A percentile compares a stretch with the other conserved stretches of the same genome.
Conservation (phyloP, 2,797 vertebrate genomes). For the Artibeus lituratus region DNA sequence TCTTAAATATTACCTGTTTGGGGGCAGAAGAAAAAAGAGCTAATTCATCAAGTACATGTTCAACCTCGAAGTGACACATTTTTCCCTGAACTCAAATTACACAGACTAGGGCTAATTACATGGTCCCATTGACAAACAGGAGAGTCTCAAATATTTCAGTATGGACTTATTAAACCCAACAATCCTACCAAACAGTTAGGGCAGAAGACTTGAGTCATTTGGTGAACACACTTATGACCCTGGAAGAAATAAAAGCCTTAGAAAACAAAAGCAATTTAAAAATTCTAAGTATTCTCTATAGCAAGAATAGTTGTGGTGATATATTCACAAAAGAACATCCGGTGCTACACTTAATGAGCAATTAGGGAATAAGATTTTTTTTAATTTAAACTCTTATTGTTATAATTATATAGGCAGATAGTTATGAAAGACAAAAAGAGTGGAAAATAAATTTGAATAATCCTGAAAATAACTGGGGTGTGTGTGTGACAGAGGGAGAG, state of each 20-base stretch:
- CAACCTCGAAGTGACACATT: not conserved
- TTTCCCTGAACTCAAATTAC: not conserved
- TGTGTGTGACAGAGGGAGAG: not conserved
- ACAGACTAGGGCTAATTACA: not conserved
- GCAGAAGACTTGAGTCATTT: not conserved
- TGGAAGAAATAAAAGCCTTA: not conserved
- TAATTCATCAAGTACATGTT: not conserved
- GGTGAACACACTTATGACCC: not conserved
- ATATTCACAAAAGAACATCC: not conserved
- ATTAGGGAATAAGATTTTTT: not conserved
- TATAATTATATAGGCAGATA: not conserved
- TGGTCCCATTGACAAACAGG: not conserved
- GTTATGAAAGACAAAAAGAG: not conserved
- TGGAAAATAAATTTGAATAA: not conserved
- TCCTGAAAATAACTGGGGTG: not conserved
- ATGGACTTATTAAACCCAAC: not conserved
- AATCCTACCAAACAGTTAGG: not conserved
- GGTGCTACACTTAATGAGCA: not conserved
- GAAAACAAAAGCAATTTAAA: not conserved
- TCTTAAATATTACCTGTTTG: not conserved
- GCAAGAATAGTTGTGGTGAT: not conserved
- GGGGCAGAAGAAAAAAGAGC: not conserved
- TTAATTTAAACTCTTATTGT: not conserved
- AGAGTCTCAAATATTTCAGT: not conserved
- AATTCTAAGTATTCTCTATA: not conserved